Evolutionary conservation across 2,797 vertebrate species (phyloP).

Genomic region (Enteromius radiatus): DNA sequence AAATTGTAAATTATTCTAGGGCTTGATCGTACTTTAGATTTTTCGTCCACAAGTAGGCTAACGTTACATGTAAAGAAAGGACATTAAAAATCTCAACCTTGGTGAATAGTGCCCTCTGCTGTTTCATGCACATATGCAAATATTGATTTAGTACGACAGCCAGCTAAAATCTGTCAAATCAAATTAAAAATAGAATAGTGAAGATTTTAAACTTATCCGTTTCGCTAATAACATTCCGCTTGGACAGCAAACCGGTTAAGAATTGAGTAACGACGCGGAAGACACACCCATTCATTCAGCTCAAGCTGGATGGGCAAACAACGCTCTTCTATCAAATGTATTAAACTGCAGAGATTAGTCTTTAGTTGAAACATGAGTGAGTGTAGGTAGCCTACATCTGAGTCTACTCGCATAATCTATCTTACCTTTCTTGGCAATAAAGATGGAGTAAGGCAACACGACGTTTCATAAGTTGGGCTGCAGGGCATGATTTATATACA

Average conservation of each 20-base stretch:
- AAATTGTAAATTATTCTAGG: no score
- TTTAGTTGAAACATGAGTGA: neutral
- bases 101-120: constrained; percentile 26
- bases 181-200: neutral
- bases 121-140: neutral
- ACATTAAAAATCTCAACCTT: neutral
- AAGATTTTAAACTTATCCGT: neutral
- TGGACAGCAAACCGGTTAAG: neutral
- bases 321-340: neutral
- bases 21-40: no score
- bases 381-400: neutral
- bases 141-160: no score
- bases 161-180: neutral
- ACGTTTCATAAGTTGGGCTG: neutral
- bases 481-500: no score
- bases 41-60: neutral
- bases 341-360: neutral
- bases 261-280: constrained; percentile 3
- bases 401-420: neutral
- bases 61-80: neutral
- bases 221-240: neutral
- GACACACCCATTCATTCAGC: neutral
- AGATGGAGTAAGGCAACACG: neutral
- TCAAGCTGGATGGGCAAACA: constrained; percentile 18
- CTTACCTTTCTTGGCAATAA: neutral